phyloP scores from a whole-genome alignment of 2,797 vertebrate genomes.

The Chlorospingus semifuscus region DNA sequence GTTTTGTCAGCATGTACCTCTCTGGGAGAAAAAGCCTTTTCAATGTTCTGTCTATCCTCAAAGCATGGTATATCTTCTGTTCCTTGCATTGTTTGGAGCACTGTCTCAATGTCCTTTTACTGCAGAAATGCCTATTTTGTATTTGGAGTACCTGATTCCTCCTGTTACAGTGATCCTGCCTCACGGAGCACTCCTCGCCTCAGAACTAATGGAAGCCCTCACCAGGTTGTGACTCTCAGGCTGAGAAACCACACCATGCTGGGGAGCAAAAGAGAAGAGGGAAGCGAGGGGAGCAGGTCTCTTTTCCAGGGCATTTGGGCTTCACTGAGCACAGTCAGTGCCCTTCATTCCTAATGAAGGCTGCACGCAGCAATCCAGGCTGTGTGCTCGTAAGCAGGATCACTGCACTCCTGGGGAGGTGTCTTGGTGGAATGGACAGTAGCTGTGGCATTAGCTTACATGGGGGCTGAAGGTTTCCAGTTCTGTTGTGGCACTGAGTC shows the following conservation, averaged over 20 bases:
- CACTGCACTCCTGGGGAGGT: constrained; percentile 55
- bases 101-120: constrained; percentile 75
- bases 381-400: constrained; percentile 50
- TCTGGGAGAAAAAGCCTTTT: constrained; percentile 66
- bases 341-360: constrained; percentile 17
- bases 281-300: background rate
- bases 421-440: constrained; percentile 64
- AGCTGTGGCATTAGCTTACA: constrained; percentile 60
- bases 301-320: background rate
- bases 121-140: constrained; percentile 70
- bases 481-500: background rate
- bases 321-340: background rate
- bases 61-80: constrained; percentile 82
- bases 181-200: background rate
- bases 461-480: background rate
- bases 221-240: background rate
- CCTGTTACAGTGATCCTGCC: constrained; percentile 78
- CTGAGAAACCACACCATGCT: background rate
- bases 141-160: constrained; percentile 64
- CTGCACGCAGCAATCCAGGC: background rate
- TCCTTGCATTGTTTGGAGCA: constrained; percentile 72
- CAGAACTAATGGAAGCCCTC: background rate
- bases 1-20: constrained; percentile 82
- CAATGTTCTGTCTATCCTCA: constrained; percentile 72
- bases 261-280: background rate